Conservation (phyloP, 2,113 vertebrate genomes). For the Dicentrarchus labrax region DNA sequence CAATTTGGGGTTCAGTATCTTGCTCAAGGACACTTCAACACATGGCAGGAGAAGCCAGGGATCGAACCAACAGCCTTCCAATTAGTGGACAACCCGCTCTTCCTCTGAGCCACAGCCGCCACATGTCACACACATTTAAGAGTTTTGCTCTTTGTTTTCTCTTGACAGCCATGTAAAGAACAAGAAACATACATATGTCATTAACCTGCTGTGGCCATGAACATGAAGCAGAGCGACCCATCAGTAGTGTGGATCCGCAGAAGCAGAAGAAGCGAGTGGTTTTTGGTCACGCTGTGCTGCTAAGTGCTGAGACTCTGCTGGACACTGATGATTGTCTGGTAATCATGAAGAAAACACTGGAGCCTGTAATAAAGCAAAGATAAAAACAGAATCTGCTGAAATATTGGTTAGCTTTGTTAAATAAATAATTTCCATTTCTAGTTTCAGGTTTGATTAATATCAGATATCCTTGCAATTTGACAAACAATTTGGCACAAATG, state of each 20-base stretch:
- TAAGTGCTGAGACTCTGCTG: too few relatives aligned
- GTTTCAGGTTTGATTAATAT: slow-evolving; percentile 22
- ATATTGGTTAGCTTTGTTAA: neutral
- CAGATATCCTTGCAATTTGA: slow-evolving; percentile 2
- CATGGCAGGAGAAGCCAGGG: too few relatives aligned
- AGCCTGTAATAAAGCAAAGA: neutral
- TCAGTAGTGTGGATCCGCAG: too few relatives aligned
- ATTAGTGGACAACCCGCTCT: too few relatives aligned
- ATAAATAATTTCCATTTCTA: neutral
- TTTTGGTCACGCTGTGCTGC: neutral
- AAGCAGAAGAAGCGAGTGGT: neutral
- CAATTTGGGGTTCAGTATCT: too few relatives aligned
- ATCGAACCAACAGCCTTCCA: too few relatives aligned
- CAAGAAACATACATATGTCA: neutral
- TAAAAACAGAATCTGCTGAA: neutral
- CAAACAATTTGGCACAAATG: slow-evolving; percentile 21
- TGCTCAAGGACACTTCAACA: too few relatives aligned
- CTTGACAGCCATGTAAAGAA: neutral
- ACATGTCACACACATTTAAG: neutral
- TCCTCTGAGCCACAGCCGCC: too few relatives aligned
- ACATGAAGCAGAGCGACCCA: neutral
- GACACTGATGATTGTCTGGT: neutral
- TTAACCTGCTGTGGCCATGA: too few relatives aligned
- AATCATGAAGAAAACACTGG: neutral
- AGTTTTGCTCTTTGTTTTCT: neutral